Evolutionary conservation across 1,140 invertebrate genomes (phyloP), one percentile per base, ranked within the genome.

Genomic region (Nephotettix cincticeps): DNA sequence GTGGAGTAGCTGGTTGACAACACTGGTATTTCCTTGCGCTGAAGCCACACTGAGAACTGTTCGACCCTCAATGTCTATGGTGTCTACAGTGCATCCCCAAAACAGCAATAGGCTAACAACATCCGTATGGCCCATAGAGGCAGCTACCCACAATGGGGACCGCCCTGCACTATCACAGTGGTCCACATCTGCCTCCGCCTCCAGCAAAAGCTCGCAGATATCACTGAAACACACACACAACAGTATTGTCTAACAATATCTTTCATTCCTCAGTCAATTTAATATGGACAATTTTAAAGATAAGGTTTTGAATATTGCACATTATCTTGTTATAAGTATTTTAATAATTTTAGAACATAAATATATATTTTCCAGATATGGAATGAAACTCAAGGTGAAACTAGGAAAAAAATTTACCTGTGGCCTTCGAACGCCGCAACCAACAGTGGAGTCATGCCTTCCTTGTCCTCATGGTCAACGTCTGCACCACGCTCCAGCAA

Each of bases 401-500:
- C n/a, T n/a, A n/a, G n/a, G n/a, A n/a, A n/a, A n/a, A n/a, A n/a
- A n/a, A 70, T 76, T 83, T 77, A 90, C 88, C 87, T 88, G 78
- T 96, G 93, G 1, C 95, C 95, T 82, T 98, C 95, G 77, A 98
- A 97, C 0, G 95, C 93, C 9, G 96, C 96, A 0, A 98, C 95
- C 51, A 98, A 83, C 11, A 99, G 81, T 1, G 96, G 94, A 1
- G 96, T 97, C 85, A 96, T 96, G 0, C 93, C 92, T 78, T 98
- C 95, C 71, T 94, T 91, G 79, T 97, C 96, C 73, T 93, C 89
- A 71, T 94, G 91, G 80, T 95, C 90, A 0, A 96, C 94, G 64
- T 89, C 88, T 0, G 95, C 95, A n/a, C 91, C 92, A 69, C 89
- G 83, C 77, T 96, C 93, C 28, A 97, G 76, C 2, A 99, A 81